Conservation (phyloP, 1,140 invertebrate genomes). For the silkworm (Bombyx mori) region DNA sequence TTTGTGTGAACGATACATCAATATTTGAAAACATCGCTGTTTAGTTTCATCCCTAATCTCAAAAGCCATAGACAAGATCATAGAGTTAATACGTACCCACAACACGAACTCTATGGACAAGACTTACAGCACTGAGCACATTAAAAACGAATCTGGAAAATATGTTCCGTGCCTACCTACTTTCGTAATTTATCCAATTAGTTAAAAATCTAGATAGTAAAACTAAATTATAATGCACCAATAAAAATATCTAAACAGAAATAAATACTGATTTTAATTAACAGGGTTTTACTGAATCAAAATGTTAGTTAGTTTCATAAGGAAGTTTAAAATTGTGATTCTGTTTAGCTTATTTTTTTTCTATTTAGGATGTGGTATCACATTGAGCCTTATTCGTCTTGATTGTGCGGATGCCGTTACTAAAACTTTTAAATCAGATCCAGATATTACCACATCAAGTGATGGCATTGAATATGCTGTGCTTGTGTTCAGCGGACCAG, state of each 20-base stretch:
- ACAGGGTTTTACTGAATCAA: slow-evolving; percentile 1
- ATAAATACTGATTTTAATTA: neutral
- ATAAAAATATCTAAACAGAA: neutral
- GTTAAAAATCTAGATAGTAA: too few relatives aligned
- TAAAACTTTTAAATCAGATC: slow-evolving; percentile 11
- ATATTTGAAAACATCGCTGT: too few relatives aligned
- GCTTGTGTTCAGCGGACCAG: slow-evolving; percentile 43
- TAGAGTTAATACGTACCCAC: too few relatives aligned
- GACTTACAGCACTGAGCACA: too few relatives aligned
- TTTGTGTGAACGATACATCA: too few relatives aligned
- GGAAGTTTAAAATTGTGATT: slow-evolving; percentile 47
- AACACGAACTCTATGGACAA: too few relatives aligned
- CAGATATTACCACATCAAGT: slow-evolving; percentile 14
- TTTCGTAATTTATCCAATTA: too few relatives aligned
- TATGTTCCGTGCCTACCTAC: too few relatives aligned
- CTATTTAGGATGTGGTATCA: slow-evolving; percentile 49
- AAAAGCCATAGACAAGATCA: too few relatives aligned
- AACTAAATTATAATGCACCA: too few relatives aligned
- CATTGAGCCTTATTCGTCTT: slow-evolving; percentile 41
- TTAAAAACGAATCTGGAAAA: too few relatives aligned
- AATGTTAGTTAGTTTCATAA: slow-evolving; percentile 26
- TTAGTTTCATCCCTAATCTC: too few relatives aligned
- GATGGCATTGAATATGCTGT: slow-evolving; percentile 36
- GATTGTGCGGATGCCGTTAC: slow-evolving; percentile 33
- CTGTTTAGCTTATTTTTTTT: slow-evolving; percentile 49